phyloP scores from a whole-genome alignment of 2,888 invertebrate genomes.

The Enchytraeus crypticus region DNA sequence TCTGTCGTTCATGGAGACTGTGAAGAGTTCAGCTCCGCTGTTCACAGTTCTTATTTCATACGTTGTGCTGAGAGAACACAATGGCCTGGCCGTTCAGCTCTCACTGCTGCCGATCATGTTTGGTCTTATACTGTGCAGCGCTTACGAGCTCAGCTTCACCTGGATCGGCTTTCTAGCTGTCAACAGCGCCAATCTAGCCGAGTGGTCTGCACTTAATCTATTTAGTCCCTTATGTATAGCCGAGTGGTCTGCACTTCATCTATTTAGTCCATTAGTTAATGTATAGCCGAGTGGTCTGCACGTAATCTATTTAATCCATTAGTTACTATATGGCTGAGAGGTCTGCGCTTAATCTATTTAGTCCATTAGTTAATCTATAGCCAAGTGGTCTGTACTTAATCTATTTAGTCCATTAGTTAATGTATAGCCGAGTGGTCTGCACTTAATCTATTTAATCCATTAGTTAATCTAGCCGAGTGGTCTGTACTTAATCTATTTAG shows the following conservation, averaged over 20 bases:
- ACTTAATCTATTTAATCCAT: too few relatives aligned
- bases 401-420: too few relatives aligned
- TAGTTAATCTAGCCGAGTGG: too few relatives aligned
- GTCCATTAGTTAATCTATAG: too few relatives aligned
- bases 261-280: neutral
- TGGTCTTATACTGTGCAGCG: slow-evolving; percentile 65
- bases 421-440: too few relatives aligned
- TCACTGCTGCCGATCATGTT: slow-evolving; percentile 69
- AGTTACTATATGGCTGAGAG: too few relatives aligned
- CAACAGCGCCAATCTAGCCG: slow-evolving; percentile 68
- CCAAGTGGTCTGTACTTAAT: too few relatives aligned
- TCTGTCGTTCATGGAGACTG: slow-evolving; percentile 71
- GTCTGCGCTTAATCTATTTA: too few relatives aligned
- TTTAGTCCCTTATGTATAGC: too few relatives aligned
- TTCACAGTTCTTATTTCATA: slow-evolving; percentile 69
- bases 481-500: neutral
- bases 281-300: too few relatives aligned
- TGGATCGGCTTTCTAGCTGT: slow-evolving; percentile 64
- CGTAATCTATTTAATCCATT: neutral
- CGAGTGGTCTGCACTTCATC: too few relatives aligned
- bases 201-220: slow-evolving; percentile 53
- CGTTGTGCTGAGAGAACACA: slow-evolving; percentile 45
- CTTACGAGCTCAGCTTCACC: slow-evolving; percentile 67
- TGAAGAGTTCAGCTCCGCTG: slow-evolving; percentile 70
- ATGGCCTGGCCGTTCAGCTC: slow-evolving; percentile 43